Conservation (phyloP, 2,797 vertebrate genomes). For the Acipenser transmontanus region DNA sequence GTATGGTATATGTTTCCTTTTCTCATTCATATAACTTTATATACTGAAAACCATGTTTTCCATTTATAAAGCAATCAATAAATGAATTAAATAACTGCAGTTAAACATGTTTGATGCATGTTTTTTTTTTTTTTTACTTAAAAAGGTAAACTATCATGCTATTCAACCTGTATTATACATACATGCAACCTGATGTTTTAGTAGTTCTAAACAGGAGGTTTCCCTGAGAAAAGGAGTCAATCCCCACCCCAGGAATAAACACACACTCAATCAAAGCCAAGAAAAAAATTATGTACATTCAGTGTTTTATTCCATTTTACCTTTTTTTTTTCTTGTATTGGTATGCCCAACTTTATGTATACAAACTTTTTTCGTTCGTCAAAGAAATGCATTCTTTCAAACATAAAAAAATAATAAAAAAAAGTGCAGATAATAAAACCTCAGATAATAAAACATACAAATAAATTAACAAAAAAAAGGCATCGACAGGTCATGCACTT, state of each 20-base stretch:
- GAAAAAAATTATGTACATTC: slow-evolving; percentile 42
- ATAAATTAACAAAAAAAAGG: slow-evolving; percentile 80
- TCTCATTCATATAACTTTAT: too few relatives aligned
- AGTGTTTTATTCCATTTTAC: slow-evolving; percentile 72
- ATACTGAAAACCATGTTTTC: too few relatives aligned
- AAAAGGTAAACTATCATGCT: too few relatives aligned
- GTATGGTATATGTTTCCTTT: too few relatives aligned
- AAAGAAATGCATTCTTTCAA: slow-evolving; percentile 66
- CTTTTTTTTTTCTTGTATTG: slow-evolving; percentile 74
- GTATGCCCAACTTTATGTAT: slow-evolving; percentile 78
- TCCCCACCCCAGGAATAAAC: neutral
- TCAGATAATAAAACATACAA: slow-evolving; percentile 75
- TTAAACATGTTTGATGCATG: too few relatives aligned
- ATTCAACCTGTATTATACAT: too few relatives aligned
- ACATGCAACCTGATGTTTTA: too few relatives aligned
- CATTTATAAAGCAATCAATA: too few relatives aligned
- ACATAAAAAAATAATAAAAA: slow-evolving; percentile 68
- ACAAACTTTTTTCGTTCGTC: slow-evolving; percentile 71
- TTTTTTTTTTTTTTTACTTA: too few relatives aligned
- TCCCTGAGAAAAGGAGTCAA: too few relatives aligned
- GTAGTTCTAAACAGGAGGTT: too few relatives aligned
- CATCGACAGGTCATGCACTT: slow-evolving; percentile 71
- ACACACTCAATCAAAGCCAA: slow-evolving; percentile 22
- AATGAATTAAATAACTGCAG: too few relatives aligned
- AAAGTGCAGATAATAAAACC: slow-evolving; percentile 79